Percentiles rank a stretch among this genome's conserved stretches.
Conservation (phyloP, 2,797 vertebrate genomes). For the Halcyon badia region DNA sequence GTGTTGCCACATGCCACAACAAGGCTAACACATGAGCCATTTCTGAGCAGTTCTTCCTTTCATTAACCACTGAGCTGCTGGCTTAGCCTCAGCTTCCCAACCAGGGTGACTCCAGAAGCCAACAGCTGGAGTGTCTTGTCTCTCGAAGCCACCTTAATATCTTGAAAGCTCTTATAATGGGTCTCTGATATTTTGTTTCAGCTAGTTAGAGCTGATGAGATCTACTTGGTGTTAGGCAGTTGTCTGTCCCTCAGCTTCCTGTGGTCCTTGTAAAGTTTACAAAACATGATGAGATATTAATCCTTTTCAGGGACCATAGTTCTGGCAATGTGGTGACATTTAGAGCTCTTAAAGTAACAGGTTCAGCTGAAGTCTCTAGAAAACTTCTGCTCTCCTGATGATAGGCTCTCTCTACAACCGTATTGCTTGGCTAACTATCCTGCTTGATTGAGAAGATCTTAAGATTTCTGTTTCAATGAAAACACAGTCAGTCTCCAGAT, state of each 20-base stretch:
- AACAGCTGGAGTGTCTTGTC: background rate
- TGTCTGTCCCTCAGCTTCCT: background rate
- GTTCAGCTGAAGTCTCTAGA: constrained; percentile 10
- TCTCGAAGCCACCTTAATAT: background rate
- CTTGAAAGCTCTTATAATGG: background rate
- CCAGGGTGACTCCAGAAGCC: background rate
- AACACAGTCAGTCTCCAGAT: background rate
- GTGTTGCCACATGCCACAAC: background rate
- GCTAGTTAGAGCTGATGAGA: constrained; percentile 37
- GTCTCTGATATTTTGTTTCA: constrained; percentile 24
- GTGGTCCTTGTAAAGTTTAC: constrained; percentile 17
- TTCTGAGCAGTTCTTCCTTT: background rate
- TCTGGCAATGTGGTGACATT: background rate
- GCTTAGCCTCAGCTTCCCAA: background rate
- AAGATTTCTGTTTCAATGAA: background rate
- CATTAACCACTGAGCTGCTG: background rate
- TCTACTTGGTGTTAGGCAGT: background rate
- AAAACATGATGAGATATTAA: background rate
- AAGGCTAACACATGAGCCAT: background rate
- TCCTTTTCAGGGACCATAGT: background rate
- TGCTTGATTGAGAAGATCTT: background rate
- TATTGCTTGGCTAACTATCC: background rate
- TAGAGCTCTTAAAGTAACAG: constrained; percentile 4
- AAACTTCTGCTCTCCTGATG: background rate
- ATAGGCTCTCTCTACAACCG: background rate